A percentile compares a stretch with the other conserved stretches of the same genome.
phyloP scores from a whole-genome alignment of 2,113 vertebrate species.

The Corythaixoides concolor region DNA sequence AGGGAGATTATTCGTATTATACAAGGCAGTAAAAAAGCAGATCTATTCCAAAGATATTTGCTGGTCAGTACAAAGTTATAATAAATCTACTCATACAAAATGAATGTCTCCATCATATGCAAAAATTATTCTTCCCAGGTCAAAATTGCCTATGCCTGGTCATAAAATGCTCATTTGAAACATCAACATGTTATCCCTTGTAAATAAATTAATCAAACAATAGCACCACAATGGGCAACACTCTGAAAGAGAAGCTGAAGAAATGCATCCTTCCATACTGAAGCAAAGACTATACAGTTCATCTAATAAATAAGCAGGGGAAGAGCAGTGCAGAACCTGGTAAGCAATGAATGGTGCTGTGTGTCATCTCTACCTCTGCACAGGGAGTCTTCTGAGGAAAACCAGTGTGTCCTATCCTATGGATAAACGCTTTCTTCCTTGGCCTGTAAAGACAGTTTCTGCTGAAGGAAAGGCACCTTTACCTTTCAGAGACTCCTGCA shows the following conservation, averaged over 20 bases:
- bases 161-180: neutral
- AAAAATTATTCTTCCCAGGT: neutral
- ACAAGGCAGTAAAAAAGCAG: neutral
- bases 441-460: neutral
- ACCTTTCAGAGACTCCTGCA: neutral
- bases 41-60: neutral
- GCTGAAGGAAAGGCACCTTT: neutral
- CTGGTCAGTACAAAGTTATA: neutral
- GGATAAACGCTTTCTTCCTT: neutral
- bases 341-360: fast-evolving
- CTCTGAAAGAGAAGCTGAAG: neutral
- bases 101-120: fast-evolving
- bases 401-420: neutral
- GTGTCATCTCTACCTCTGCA: neutral
- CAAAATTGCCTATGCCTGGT: neutral
- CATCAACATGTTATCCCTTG: neutral
- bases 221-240: fast-evolving
- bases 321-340: neutral
- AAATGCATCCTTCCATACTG: neutral
- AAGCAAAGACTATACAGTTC: neutral
- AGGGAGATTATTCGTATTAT: neutral
- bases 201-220: neutral
- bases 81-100: neutral
- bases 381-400: neutral
- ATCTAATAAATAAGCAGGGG: neutral